phyloP scores from a whole-genome alignment of 1,140 invertebrate genomes.

The Leguminivora glycinivorella region DNA sequence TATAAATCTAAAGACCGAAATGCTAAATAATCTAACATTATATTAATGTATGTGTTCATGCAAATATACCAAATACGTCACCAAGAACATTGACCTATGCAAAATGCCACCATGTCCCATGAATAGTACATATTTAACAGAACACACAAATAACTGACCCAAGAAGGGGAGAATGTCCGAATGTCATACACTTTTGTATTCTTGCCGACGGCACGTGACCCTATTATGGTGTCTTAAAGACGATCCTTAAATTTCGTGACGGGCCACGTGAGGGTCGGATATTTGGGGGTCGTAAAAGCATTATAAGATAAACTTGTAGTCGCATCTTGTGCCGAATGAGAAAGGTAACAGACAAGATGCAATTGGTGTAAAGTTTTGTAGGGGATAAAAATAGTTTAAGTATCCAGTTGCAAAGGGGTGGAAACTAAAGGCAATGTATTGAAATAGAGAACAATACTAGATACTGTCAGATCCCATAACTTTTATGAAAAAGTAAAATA shows the following conservation, averaged over 20 bases:
- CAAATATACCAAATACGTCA: too few relatives aligned
- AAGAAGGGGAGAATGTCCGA: constrained; percentile 3
- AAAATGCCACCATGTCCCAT: background rate
- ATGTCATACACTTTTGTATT: constrained; percentile 17
- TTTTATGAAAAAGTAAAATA: too few relatives aligned
- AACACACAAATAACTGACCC: background rate
- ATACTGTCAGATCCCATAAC: too few relatives aligned
- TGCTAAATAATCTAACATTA: too few relatives aligned
- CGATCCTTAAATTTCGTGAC: constrained; percentile 11
- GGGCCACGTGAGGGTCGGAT: background rate
- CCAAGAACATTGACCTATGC: too few relatives aligned
- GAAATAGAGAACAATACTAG: too few relatives aligned
- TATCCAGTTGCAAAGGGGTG: too few relatives aligned
- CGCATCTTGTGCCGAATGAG: background rate
- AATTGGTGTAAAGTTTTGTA: background rate
- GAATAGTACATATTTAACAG: background rate
- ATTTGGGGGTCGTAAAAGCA: constrained; percentile 21
- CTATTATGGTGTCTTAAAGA: constrained; percentile 8
- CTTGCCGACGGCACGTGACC: constrained; percentile 16
- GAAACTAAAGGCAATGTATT: too few relatives aligned
- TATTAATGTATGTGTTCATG: too few relatives aligned
- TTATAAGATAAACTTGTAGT: background rate
- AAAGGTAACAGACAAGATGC: background rate
- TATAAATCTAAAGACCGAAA: too few relatives aligned
- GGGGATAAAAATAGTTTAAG: too few relatives aligned